Percentiles rank a stretch among this genome's conserved stretches.
These are phyloP conservation scores for Ctena decussata DNA, from an alignment of 2,888 invertebrate genomes.

Conservation along the genomic window DNA sequence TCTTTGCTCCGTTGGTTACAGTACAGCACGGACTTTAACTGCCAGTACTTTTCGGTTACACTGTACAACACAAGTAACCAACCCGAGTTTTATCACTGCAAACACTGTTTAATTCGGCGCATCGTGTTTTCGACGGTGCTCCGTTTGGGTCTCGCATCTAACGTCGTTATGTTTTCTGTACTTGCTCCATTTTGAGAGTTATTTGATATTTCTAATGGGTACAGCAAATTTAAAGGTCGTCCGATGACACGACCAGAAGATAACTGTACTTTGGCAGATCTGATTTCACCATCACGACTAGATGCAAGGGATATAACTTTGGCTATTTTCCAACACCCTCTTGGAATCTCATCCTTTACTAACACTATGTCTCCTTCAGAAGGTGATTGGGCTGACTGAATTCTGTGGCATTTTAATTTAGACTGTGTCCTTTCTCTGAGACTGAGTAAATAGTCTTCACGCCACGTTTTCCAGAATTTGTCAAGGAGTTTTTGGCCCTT, in stretches of 20 bases:
- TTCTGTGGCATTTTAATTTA: background rate
- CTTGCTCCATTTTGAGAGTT: background rate
- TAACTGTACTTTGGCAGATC: slow-evolving; percentile 19
- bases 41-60: background rate
- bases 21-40: background rate
- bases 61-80: background rate
- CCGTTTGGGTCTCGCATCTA: background rate
- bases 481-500: slow-evolving; percentile 14
- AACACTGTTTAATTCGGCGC: background rate
- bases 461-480: slow-evolving; percentile 31
- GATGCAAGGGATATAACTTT: background rate
- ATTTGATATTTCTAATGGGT: slow-evolving; percentile 7
- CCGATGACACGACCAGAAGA: slow-evolving; percentile 23
- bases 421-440: slow-evolving; percentile 21
- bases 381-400: slow-evolving; percentile 10
- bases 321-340: slow-evolving; percentile 18
- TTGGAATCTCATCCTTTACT: slow-evolving; percentile 24
- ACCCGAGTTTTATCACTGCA: background rate
- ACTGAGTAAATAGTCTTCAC: slow-evolving; percentile 32
- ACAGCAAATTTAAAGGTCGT: slow-evolving; percentile 25
- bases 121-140: slow-evolving; percentile 8
- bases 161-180: background rate
- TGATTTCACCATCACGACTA: slow-evolving; percentile 20
- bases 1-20: background rate
- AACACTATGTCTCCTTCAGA: slow-evolving; percentile 18